Conservation (phyloP, 2,797 vertebrate species). For the Coranthus polyacanthus region DNA sequence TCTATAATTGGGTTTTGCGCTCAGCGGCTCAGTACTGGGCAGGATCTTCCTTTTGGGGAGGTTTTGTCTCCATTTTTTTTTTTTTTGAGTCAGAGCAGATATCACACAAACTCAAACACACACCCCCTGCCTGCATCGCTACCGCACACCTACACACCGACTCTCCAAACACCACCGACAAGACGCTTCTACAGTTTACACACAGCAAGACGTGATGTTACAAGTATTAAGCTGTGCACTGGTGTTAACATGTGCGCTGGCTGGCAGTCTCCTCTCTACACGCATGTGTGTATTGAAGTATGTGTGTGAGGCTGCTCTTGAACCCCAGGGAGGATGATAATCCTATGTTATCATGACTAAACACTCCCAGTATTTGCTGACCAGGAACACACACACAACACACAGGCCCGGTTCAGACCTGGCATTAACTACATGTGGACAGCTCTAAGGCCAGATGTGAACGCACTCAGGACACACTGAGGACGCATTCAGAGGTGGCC, state of each 20-base stretch:
- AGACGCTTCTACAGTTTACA: constrained; percentile 27
- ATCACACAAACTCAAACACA: background rate
- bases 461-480: too few species aligned
- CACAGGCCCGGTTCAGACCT: too few species aligned
- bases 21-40: constrained; percentile 26
- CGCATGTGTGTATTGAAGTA: constrained; percentile 25
- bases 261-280: too few species aligned
- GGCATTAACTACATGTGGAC: too few species aligned
- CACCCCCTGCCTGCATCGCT: background rate
- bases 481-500: too few species aligned
- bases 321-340: constrained; percentile 29
- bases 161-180: constrained; percentile 4
- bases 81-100: background rate
- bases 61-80: constrained; percentile 25
- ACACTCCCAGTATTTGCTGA: too few species aligned
- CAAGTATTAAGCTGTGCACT: constrained; percentile 43
- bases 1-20: constrained; percentile 56
- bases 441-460: too few species aligned
- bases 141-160: background rate
- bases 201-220: constrained; percentile 40
- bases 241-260: background rate
- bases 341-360: too few species aligned
- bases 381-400: too few species aligned
- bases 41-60: constrained; percentile 34
- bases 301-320: constrained; percentile 20